phyloP scores from a whole-genome alignment of 2,888 invertebrate genomes.

The Phaonia tiefii region DNA sequence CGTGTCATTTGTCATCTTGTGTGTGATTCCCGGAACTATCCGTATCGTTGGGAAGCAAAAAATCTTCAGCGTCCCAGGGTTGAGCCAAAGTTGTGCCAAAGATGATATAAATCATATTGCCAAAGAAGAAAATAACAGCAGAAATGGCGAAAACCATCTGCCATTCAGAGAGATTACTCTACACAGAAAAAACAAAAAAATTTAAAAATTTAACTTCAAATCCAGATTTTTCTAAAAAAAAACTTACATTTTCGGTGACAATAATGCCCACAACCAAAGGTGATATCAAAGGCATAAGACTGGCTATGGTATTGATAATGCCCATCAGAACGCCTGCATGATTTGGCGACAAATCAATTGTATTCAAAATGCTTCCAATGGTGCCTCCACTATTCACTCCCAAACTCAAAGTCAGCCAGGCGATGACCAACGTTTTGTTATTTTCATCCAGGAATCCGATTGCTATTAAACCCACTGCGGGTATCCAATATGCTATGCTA shows the following conservation, averaged over 20 bases:
- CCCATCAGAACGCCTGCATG: conserved; percentile 85
- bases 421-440: conserved; percentile 79
- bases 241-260: conserved; percentile 75
- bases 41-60: conserved; percentile 73
- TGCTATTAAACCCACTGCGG: conserved; percentile 82
- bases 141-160: conserved; percentile 87
- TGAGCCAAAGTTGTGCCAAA: conserved; percentile 86
- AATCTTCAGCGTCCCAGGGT: conserved; percentile 85
- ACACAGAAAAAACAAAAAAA: conserved; percentile 30
- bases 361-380: conserved; percentile 81
- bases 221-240: not conserved
- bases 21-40: conserved; percentile 51
- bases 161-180: conserved; percentile 84
- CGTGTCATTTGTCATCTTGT: not conserved
- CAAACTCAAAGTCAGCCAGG: conserved; percentile 82
- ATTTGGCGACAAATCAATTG: conserved; percentile 85
- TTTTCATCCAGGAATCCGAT: conserved; percentile 81
- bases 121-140: conserved; percentile 85
- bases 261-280: conserved; percentile 83
- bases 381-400: conserved; percentile 79
- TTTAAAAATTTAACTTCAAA: no score
- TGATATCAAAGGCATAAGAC: conserved; percentile 82
- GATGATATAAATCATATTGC: conserved; percentile 86
- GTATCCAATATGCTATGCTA: conserved; percentile 80
- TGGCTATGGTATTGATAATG: conserved; percentile 83